Base-by-base conservation (phyloP, 2,113 vertebrate genomes). In the Galbula dea region DNA sequence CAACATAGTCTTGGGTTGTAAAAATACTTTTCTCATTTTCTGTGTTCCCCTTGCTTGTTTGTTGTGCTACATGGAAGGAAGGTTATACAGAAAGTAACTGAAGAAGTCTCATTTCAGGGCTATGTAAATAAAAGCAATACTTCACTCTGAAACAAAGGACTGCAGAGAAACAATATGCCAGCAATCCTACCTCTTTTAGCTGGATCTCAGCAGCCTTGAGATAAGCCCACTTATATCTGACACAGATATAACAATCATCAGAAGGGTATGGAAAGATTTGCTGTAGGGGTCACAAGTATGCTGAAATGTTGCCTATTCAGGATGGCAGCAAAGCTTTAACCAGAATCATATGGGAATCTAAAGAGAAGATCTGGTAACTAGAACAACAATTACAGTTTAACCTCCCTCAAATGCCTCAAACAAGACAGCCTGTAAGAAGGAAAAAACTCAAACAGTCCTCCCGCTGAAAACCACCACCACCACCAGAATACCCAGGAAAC, bases 171-270 rank as follows among this genome's bases (percentile, higher is more conserved):
- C 27, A 63, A 13, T 10, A 6, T 57, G 6, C 10, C 57, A 49
- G 10, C 36, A 65, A 11, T 85, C 26, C 12, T 55, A 16, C 10
- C 12, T 65, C 24, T 71, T 2, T 49, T 34, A 68, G 34, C 83
- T 90, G 81, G 55, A 58, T 72, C 79, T 88, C 20, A 69, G 55
- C 48, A 62, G 24, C 37, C 66, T 29, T 72, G 61, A n/a, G n/a
- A n/a, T n/a, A n/a, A n/a, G n/a, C 15, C 11, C 61, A 37, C 32
- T 58, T 58, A 54, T 24, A 46, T 75, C 11, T 55, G 74, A 52
- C 22, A 21, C 29, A 59, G 27, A 23, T 69, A 11, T 7, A 71
- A 7, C 0, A 1, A 29, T 63, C 18, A 36, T 15, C 11, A n/a
- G 52, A 67, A 71, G 16, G 15, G 1, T 43, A 20, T 59, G 57